A percentile compares a stretch with the other conserved stretches of the same genome.
These are phyloP conservation scores for Venusia cambrica DNA, from an alignment of 2,888 invertebrate species.

Conservation along the genomic window DNA sequence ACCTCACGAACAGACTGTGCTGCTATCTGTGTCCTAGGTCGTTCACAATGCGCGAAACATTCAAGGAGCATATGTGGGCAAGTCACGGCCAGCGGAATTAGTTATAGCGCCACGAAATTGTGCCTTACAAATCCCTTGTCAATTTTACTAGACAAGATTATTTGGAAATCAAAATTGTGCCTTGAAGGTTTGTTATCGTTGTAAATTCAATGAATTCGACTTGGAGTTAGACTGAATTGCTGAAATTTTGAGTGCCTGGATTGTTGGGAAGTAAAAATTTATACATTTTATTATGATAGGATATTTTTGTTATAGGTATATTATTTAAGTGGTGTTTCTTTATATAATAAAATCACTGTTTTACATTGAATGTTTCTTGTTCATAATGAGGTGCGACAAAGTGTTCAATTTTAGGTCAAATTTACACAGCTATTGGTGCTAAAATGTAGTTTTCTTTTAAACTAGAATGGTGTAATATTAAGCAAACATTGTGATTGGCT, in stretches of 20 bases:
- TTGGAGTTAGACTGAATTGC: constrained; percentile 29
- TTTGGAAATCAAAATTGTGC: constrained; percentile 25
- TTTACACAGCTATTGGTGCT: constrained; percentile 32
- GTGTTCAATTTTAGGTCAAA: constrained; percentile 31
- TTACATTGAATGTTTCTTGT: constrained; percentile 12
- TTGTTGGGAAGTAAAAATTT: constrained; percentile 20
- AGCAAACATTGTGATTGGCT: constrained; percentile 2
- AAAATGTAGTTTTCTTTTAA: constrained; percentile 11
- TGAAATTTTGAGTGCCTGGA: constrained; percentile 28
- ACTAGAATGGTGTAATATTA: constrained; percentile 3
- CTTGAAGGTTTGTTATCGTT: constrained; percentile 22
- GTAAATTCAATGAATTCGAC: constrained; percentile 21
- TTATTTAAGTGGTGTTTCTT: constrained; percentile 6
- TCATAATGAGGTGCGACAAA: constrained; percentile 23
- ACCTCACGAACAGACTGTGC: constrained; percentile 84
- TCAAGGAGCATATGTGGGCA: constrained; percentile 86
- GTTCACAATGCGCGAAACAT: constrained; percentile 85
- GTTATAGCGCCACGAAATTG: constrained; percentile 40
- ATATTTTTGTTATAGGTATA: constrained; percentile 15
- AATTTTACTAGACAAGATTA: constrained; percentile 31
- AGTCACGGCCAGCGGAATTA: constrained; percentile 84
- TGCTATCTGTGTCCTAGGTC: constrained; percentile 86
- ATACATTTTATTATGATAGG: constrained; percentile 25
- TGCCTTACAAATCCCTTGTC: constrained; percentile 56
- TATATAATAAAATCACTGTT: constrained; percentile 10